Percentiles rank a stretch among this genome's conserved stretches.
These are phyloP conservation scores for Archaeoteleia sp. DNA, from an alignment of 2,888 invertebrate species.

Conservation along the genomic window DNA sequence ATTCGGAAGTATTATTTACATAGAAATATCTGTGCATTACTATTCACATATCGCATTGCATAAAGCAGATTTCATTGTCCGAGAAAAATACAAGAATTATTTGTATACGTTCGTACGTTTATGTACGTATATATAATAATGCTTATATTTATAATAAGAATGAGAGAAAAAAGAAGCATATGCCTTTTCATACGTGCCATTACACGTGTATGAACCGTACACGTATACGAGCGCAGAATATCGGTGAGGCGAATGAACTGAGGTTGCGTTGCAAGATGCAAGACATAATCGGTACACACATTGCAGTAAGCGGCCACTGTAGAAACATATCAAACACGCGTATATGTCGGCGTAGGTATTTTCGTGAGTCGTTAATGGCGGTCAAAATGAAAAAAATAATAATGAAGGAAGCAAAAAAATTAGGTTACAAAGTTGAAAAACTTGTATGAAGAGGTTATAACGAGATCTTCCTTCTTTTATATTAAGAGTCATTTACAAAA, in stretches of 20 bases:
- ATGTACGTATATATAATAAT: too few species aligned
- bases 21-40: too few species aligned
- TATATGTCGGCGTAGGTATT: neutral
- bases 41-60: too few species aligned
- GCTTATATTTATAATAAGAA: too few species aligned
- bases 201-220: slow-evolving; percentile 34
- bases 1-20: too few species aligned
- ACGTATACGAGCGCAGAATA: slow-evolving; percentile 36
- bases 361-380: neutral
- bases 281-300: slow-evolving; percentile 44
- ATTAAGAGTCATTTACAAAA: too few species aligned
- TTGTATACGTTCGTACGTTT: too few species aligned
- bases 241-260: slow-evolving; percentile 48
- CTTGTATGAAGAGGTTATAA: neutral
- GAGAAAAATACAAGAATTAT: too few species aligned
- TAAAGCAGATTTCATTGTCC: too few species aligned
- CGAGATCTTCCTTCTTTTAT: too few species aligned
- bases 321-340: slow-evolving; percentile 11
- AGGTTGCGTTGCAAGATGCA: slow-evolving; percentile 45
- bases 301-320: slow-evolving; percentile 24
- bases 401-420: slow-evolving; percentile 14
- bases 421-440: slow-evolving; percentile 20
- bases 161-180: too few species aligned
- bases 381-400: neutral
- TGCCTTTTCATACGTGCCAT: too few species aligned